A percentile compares a stretch with the other conserved stretches of the same genome.
Conservation (phyloP, 37 sponge, comb jelly and placozoan species). For the Beroe ovata region DNA sequence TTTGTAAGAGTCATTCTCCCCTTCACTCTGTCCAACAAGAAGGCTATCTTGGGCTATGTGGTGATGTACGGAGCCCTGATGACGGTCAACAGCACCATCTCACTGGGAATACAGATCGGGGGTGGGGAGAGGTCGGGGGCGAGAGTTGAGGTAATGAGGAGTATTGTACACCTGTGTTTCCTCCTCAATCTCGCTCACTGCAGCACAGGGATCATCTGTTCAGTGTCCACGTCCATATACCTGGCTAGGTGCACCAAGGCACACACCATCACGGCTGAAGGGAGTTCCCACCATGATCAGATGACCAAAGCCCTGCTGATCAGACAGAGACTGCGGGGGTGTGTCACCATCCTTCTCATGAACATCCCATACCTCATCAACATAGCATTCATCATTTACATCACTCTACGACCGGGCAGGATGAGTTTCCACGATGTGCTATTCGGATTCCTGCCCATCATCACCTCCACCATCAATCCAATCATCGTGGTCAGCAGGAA, state of each 20-base stretch:
- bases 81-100: constrained; percentile 40
- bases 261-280: background rate
- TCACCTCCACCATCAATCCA: constrained; percentile 26
- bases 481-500: constrained; percentile 35
- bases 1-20: constrained; percentile 32
- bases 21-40: constrained; percentile 1
- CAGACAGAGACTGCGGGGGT: constrained; percentile 22
- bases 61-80: constrained; percentile 21
- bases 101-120: background rate
- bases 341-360: constrained; percentile 49
- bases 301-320: background rate
- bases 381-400: constrained; percentile 1
- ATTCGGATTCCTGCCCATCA: constrained; percentile 44
- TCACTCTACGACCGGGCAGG: background rate
- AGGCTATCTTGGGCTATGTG: background rate
- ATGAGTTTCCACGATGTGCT: constrained; percentile 34
- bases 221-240: background rate
- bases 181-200: constrained; percentile 28
- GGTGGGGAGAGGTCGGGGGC: background rate
- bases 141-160: background rate
- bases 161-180: constrained; percentile 20
- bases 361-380: constrained; percentile 4
- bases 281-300: background rate
- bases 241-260: constrained; percentile 6
- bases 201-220: constrained; percentile 28